phyloP scores from a whole-genome alignment of 1,140 invertebrate genomes.

The Colletes gigas region DNA sequence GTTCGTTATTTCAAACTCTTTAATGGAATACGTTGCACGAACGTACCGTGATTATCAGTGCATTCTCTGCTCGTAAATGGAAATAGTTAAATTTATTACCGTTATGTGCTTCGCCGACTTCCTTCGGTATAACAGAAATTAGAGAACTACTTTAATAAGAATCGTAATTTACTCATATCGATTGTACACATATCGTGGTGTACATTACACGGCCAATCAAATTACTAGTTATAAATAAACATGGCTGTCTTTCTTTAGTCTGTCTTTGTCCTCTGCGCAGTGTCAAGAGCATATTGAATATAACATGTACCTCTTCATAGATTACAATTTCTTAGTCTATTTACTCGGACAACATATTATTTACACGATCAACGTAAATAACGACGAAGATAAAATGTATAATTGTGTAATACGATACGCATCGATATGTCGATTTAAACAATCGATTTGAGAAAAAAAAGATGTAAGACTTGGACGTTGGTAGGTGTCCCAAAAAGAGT shows the following conservation, averaged over 20 bases:
- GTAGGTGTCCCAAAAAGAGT: background rate
- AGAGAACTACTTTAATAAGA: slow-evolving; percentile 24
- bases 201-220: slow-evolving; percentile 52
- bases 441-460: background rate
- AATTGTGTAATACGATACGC: background rate
- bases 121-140: background rate
- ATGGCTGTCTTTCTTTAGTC: slow-evolving; percentile 49
- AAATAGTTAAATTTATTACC: background rate
- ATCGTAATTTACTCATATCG: slow-evolving; percentile 40
- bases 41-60: background rate
- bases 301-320: background rate
- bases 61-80: background rate
- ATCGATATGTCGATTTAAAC: background rate
- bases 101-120: background rate
- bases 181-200: slow-evolving; percentile 33
- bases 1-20: background rate
- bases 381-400: background rate
- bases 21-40: background rate
- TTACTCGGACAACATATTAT: slow-evolving; percentile 4
- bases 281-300: slow-evolving; percentile 35
- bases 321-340: slow-evolving; percentile 1
- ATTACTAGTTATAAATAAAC: slow-evolving; percentile 62
- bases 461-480: background rate
- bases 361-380: background rate
- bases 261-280: slow-evolving; percentile 44